Evolutionary conservation across 2,797 vertebrate species (phyloP), one percentile per base, ranked within the genome.

Genomic region (Sebastes wilsoni): DNA sequence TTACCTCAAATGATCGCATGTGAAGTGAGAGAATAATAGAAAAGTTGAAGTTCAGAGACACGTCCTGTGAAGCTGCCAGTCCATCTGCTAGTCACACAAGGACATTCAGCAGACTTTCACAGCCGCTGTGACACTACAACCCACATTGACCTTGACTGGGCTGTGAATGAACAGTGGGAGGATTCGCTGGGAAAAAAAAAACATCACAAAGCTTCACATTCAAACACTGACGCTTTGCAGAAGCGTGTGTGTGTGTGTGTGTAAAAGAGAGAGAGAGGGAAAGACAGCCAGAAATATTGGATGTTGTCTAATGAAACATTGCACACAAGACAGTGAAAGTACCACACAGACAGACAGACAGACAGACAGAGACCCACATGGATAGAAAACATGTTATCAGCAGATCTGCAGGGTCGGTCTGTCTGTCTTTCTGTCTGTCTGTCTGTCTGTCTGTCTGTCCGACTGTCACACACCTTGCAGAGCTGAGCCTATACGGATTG

Each of bases 131-230:
- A 89, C 92, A 81, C 90, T 54, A 65, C 91, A 89, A 79, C 92
- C 89, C 94, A 92, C 93, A 82, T n/a, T 94, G 94, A 95, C 92
- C 94, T 95, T 93, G 92, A 93, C 90, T 86, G 86, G 49, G 83
- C 92, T 89, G 88, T 92, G 93, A 94, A 92, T 93, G 93, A 89
- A 91, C 90, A 92, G 94, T 94, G 90, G 94, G 93, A 94, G 92
- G 93, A 94, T 93, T 92, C 79, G 80, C 83, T 52, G 61, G 36
- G 27, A 6, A 30, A 69, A 59, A 64, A 72, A 77, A 80, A 76
- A 79, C 56, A 88, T 83, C 75, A 92, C 92, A 91, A 94, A 91
- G 93, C 89, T 90, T 87, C 87, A 86, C 84, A 91, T 90, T 92
- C 89, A 92, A 91, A 89, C 81, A 28, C 79, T 80, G 69, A 66